phyloP scores from a whole-genome alignment of 37 sponge, comb jelly and placozoan genomes.

The Beroe forskalii region DNA sequence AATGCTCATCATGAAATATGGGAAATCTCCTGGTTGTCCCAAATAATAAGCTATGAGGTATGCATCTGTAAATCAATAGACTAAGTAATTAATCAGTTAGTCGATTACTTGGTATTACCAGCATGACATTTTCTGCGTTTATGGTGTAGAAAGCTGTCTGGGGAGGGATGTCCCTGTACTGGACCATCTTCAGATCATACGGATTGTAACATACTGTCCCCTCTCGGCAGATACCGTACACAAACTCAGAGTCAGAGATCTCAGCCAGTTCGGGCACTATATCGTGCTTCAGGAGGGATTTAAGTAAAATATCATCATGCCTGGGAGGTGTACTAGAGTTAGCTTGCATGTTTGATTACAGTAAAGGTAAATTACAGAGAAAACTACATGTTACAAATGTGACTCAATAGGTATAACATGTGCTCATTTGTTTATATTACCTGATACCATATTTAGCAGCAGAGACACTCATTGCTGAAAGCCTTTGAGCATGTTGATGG shows the following conservation, averaged over 20 bases:
- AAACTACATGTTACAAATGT: too few species aligned
- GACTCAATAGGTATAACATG: too few species aligned
- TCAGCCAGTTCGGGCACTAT: background rate
- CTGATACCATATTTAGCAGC: constrained; percentile 55
- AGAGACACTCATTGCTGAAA: constrained; percentile 3
- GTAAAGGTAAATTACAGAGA: too few species aligned
- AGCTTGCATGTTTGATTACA: too few species aligned
- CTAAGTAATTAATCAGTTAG: too few species aligned
- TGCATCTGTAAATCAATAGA: too few species aligned
- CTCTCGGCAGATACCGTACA: constrained; percentile 2
- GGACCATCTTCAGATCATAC: constrained; percentile 34
- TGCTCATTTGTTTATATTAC: too few species aligned
- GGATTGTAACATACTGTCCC: constrained; percentile 10
- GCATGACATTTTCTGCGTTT: constrained; percentile 18
- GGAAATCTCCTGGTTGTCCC: too few species aligned
- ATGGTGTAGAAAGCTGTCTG: constrained; percentile 48
- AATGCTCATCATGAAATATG: too few species aligned
- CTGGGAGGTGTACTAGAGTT: background rate
- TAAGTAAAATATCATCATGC: constrained; percentile 21
- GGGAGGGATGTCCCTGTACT: background rate
- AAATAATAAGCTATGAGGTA: too few species aligned
- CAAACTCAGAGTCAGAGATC: background rate
- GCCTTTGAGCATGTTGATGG: constrained; percentile 14
- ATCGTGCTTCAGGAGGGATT: constrained; percentile 34
- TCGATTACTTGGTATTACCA: background rate